Base-by-base conservation (phyloP, 2,888 invertebrate species). In the Oxycera nigricornis region DNA sequence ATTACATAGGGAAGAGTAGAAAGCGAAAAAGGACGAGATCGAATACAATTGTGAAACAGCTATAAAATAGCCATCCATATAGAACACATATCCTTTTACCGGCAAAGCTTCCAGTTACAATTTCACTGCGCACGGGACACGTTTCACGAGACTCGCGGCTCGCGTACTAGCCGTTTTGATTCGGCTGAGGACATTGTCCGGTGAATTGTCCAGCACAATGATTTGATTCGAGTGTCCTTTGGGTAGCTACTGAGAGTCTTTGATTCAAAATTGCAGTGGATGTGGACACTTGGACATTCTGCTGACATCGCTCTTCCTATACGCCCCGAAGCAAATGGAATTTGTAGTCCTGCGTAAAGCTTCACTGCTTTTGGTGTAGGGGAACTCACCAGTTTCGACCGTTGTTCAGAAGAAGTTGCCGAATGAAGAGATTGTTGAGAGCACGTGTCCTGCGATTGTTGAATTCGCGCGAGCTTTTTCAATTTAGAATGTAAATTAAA, bases 171-270 rank as follows among this genome's bases (percentile, higher is more conserved):
- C n/a, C 46, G 17, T 7, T n/a, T 11, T 14, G 17, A n/a, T 7
- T 46, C 46, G 46, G 20, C n/a, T 17, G 26, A 68, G 30, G 52
- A 70, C 31, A 52, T 50, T 68, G 50, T 30, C 31, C 52, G 28
- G 31, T 20, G 22, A 2, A 28, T 52, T 55, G 70, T 55, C 55
- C 70, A 14, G 52, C 22, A 55, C 28, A 50, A 30, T 52, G 52
- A 70, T 70, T 70, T 30, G 52, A 31, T 52, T 70, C 55, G 70
- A 70, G 22, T 52, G 52, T 70, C 70, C 70, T 70, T 70, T 22
- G 70, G 30, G 14, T 24, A 55, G 52, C 30, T 30, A 68, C 68
- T 68, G 70, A 26, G 24, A 35, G 14, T 26, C 20, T 52, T 52
- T 31, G 70, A 70, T 4, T 20, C 22, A 14, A 20, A 55, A 70